Percentiles rank a stretch among this genome's conserved stretches.
These are phyloP conservation scores for Lydus trimaculatus DNA, from an alignment of 2,888 invertebrate genomes.

Conservation along the genomic window DNA sequence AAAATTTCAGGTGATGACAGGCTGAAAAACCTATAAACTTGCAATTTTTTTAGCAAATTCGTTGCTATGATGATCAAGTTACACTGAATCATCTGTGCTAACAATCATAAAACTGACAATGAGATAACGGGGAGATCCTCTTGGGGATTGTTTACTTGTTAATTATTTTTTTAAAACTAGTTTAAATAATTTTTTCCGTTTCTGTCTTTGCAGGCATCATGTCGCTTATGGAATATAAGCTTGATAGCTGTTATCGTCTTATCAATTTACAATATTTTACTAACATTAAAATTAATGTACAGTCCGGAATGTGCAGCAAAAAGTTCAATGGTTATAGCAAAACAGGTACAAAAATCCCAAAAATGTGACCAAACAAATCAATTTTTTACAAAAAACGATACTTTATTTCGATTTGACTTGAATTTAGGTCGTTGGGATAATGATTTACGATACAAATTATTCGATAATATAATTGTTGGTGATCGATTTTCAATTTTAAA, in stretches of 20 bases:
- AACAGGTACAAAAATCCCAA: slow-evolving; percentile 33
- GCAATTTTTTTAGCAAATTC: too few relatives aligned
- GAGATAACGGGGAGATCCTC: too few relatives aligned
- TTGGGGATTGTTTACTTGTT: too few relatives aligned
- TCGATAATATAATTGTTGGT: slow-evolving; percentile 77
- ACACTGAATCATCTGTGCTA: too few relatives aligned
- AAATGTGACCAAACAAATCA: slow-evolving; percentile 36
- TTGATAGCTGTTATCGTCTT: slow-evolving; percentile 70
- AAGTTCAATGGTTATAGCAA: slow-evolving; percentile 34
- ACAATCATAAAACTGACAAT: too few relatives aligned
- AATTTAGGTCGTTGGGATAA: slow-evolving; percentile 79
- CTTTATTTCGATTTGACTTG: slow-evolving; percentile 68
- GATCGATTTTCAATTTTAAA: slow-evolving; percentile 70
- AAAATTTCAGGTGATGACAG: too few relatives aligned
- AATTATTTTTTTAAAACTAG: too few relatives aligned
- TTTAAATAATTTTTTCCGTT: too few relatives aligned
- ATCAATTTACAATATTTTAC: slow-evolving; percentile 69
- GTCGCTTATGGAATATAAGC: slow-evolving; percentile 75
- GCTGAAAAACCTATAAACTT: too few relatives aligned
- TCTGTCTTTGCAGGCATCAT: slow-evolving; percentile 56
- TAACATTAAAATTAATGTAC: slow-evolving; percentile 67
- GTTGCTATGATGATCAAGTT: too few relatives aligned
- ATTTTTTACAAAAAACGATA: slow-evolving; percentile 48
- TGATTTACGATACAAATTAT: slow-evolving; percentile 72
- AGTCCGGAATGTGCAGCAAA: slow-evolving; percentile 58